Evolutionary conservation across 2,888 invertebrate genomes (phyloP), one percentile per base, ranked within the genome.

Genomic region (Nysson spinosus): DNA sequence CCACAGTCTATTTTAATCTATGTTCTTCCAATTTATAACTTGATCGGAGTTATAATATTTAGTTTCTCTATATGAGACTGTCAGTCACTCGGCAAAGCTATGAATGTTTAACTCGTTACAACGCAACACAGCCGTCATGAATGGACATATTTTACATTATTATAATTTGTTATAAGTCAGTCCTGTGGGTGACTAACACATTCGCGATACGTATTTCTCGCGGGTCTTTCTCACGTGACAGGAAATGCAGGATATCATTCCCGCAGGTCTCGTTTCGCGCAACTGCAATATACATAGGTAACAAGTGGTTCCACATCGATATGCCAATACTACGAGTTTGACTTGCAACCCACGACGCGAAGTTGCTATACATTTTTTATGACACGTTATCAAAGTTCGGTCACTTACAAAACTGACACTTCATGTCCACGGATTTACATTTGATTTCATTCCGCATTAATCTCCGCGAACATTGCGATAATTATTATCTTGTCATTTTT

Each of bases 261-360:
- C 67, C 75, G 16, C 22, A 72, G 67, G 72, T 46, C 49, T 55
- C 57, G 64, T 75, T 61, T 17, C 32, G 55, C 55, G 68, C 72
- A 75, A 72, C 72, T 68, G 65, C 49, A 46, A 32, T 44, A 43
- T 7, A 46, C 32, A n/a, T n/a, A n/a, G n/a, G 42, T 62, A 72
- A 62, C 75, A 64, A 72, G 62, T 65, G 66, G 51, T 55, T 44
- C 61, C 58, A 67, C 66, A 69, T 69, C 54, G 56, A 55, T 60
- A 40, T 34, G 24, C 35, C 56, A 14, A 65, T 64, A 61, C 44
- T 30, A 46, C 42, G 24, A 34, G 46, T 34, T 37, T 54, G 56
- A 52, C 54, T 46, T 24, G 58, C 49, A 17, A 42, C 52, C 19
- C 50, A 28, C 24, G 37, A 40, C 26, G 34, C 22, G 37, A 28